Evolutionary conservation across 2,797 vertebrate species (phyloP).

Genomic region (Nothura maculosa): DNA sequence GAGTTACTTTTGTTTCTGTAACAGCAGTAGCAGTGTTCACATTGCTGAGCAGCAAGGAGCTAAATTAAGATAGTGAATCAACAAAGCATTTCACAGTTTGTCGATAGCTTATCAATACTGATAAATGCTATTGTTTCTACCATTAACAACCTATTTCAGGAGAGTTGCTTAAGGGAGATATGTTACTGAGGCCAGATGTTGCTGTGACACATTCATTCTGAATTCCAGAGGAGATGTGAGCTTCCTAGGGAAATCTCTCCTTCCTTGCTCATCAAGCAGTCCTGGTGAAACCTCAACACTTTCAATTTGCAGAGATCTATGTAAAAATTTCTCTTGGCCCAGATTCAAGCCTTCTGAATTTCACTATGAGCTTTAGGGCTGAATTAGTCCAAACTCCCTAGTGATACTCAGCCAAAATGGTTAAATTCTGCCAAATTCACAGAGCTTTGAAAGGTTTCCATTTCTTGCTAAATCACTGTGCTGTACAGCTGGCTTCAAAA

Average conservation of each 20-base stretch:
- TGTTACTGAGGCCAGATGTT: not conserved
- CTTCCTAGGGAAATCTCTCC: slow-evolving; percentile 49
- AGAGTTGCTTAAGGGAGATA: slow-evolving; percentile 10
- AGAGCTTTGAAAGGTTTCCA: slow-evolving; percentile 62
- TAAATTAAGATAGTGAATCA: slow-evolving; percentile 51
- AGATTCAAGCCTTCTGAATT: slow-evolving; percentile 39
- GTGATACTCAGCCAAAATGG: slow-evolving; percentile 44
- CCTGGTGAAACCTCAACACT: slow-evolving; percentile 63
- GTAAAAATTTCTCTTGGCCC: slow-evolving; percentile 53
- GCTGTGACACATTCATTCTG: not conserved
- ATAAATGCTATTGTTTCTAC: slow-evolving; percentile 54
- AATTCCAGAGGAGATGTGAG: slow-evolving; percentile 28
- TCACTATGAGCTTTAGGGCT: slow-evolving; percentile 38
- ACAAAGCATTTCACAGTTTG: not conserved
- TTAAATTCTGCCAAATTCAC: slow-evolving; percentile 65
- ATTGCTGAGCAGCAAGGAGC: not conserved
- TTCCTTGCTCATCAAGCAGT: slow-evolving; percentile 44
- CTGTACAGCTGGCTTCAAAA: slow-evolving; percentile 60
- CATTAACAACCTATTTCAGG: slow-evolving; percentile 45
- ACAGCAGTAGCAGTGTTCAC: not conserved
- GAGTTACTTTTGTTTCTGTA: slow-evolving; percentile 12
- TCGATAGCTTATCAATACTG: slow-evolving; percentile 60
- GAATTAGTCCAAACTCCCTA: slow-evolving; percentile 21
- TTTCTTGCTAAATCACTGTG: slow-evolving; percentile 50
- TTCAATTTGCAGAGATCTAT: slow-evolving; percentile 65